Base-by-base conservation (phyloP, 1,140 invertebrate species). In the Babylonia areolata region DNA sequence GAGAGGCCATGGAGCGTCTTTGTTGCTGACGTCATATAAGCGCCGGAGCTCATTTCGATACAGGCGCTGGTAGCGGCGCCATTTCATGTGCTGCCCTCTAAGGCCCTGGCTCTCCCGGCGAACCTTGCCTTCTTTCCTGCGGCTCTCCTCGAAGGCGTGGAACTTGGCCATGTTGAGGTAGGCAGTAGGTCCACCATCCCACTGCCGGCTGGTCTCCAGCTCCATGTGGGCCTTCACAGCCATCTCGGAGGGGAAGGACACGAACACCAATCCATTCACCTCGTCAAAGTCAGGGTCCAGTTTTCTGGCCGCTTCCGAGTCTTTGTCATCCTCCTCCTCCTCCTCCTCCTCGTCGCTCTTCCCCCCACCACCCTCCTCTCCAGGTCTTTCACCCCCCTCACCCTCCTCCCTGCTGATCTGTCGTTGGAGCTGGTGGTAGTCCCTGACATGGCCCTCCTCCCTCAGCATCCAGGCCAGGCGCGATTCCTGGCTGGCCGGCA, bases 201-300 rank as follows among this genome's bases (percentile, higher is more conserved):
- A 92, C 17, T 92, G 85, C 6, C 84, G 82, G 81, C 91, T 91
- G 46, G 87, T 88, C 80, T 93, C 93, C 51, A 93, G 89, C 2
- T 81, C 69, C 12, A 92, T 79, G 88, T 93, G 93, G 64, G 92
- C 92, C 39, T 89, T 84, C 15, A 93, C 81, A 20, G 90, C 89
- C 81, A 89, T 85, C 86, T 92, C 90, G 78, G 85, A 87, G 20
- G 91, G 75, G 89, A 93, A 93, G 15, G 92, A 93, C 81, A 93
- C 88, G 75, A 93, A 93, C 39, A 93, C 83, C 39, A 91, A 73
- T 17, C 92, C 93, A 86, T 92, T 91, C 58, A 93, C 86, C 83
- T 92, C 91, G 87, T 93, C 92, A 90, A 93, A 92, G 84, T 92
- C 92, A 40, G 93, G 92, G 69, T 92, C 91, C 85, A 85, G 88